Evolutionary conservation across 2,888 invertebrate genomes (phyloP), one percentile per base, ranked within the genome.

Genomic region (Lamellibrachia columna): DNA sequence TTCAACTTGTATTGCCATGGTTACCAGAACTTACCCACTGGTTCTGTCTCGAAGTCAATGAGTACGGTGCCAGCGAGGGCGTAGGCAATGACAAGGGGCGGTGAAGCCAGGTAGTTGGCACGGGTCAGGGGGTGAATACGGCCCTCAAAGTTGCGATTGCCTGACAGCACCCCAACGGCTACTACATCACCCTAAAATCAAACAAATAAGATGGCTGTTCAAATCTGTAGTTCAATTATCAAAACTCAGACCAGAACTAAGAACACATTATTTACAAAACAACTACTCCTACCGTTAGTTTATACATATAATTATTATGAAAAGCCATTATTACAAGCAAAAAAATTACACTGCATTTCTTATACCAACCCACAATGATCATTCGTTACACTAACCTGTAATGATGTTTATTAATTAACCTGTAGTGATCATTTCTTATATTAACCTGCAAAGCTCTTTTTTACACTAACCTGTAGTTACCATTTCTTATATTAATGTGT

Each of bases 41-140:
- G 98, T 95, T 99, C 98, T 0, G 97, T 98, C 95, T 99, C 98
- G 95, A 99, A 99, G 97, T 99, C 99, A 93, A 99, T 98, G 95
- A 98, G 98, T 0, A 99, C 98, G 0, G 98, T 98, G 7, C 99
- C 99, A 58, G 99, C 99, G 90, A 99, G 97, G 0, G 99, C 99
- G 96, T 99, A 99, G 0, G 99, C 99, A 93, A 99, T 99, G 75
- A 99, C 99, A 91, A 99, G 97, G 90, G 99, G 97, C 0, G 99
- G 99, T n/a, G 99, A 99, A 0, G 99, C 99, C 94, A 99, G 97
- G 96, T 99, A 99, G 97, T 99, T 99, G 90, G 99, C 99, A 52
- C 99, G 97, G 0, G 99, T 99, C 96, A 98, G 98, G 0, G 99
- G 99, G 96, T 99, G 99, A 96, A 99, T 99, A 92, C 99, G 97